These are phyloP conservation scores for Chouioia cunea DNA, from an alignment of 2,888 invertebrate species.

Conservation along the genomic window DNA sequence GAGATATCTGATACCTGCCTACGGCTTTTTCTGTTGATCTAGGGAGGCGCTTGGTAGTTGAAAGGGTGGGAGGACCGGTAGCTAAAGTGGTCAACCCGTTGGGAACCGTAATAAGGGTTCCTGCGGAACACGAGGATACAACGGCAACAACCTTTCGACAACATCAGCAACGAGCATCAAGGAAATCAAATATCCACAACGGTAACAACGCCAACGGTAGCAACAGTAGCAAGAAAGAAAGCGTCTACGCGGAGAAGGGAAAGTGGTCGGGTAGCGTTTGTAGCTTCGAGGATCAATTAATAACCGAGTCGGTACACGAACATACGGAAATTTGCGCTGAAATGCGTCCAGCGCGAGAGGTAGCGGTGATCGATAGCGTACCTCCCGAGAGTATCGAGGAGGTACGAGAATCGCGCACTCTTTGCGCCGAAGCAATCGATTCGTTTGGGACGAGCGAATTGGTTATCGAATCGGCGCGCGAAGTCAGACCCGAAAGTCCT, in stretches of 20 bases:
- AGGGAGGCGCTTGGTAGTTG: slow-evolving; percentile 75
- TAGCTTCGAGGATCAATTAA: slow-evolving; percentile 51
- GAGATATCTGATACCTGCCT: slow-evolving; percentile 75
- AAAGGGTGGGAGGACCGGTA: slow-evolving; percentile 71
- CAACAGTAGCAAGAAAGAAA: slow-evolving; percentile 53
- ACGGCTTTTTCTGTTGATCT: slow-evolving; percentile 83
- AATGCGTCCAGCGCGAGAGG: slow-evolving; percentile 64
- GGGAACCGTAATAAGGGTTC: slow-evolving; percentile 77
- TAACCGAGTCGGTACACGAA: slow-evolving; percentile 60
- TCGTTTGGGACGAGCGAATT: slow-evolving; percentile 57
- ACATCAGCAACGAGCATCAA: slow-evolving; percentile 63
- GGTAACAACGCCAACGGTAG: background rate
- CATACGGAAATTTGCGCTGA: slow-evolving; percentile 66
- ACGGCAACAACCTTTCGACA: slow-evolving; percentile 56
- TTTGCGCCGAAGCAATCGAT: slow-evolving; percentile 60
- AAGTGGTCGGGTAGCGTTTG: slow-evolving; percentile 63
- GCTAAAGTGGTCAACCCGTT: slow-evolving; percentile 83
- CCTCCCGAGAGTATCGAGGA: slow-evolving; percentile 63
- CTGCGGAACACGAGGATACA: slow-evolving; percentile 66
- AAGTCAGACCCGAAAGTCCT: slow-evolving; percentile 59
- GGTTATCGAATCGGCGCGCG: slow-evolving; percentile 59
- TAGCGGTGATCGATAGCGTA: slow-evolving; percentile 63
- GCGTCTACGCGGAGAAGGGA: slow-evolving; percentile 63
- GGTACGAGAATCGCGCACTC: slow-evolving; percentile 57
- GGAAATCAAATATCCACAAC: slow-evolving; percentile 40